Evolutionary conservation across 2,888 invertebrate species (phyloP), one percentile per base, ranked within the genome.

Genomic region (Automeris io): DNA sequence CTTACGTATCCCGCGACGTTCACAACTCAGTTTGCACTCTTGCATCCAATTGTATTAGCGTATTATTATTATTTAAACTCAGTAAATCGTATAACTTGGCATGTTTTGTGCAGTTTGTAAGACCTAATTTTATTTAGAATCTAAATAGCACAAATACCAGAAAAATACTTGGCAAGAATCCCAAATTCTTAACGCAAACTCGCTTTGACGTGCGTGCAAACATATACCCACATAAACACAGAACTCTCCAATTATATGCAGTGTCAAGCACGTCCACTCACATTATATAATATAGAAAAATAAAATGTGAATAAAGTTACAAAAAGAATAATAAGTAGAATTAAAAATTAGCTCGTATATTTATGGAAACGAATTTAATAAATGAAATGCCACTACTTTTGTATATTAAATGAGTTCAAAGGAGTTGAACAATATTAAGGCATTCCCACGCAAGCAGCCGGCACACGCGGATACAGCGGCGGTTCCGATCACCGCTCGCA

Each of bases 401-500:
- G 7, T 8, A 22, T 6, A 22, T n/a, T n/a, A n/a, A n/a, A n/a
- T n/a, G n/a, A n/a, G n/a, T n/a, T n/a, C n/a, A n/a, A 68, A 62
- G 67, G 70, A 66, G 65, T 47, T 51, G 51, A 51, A 44, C 44
- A 57, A 60, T 57, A 56, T 53, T 54, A 61, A 66, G 66, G 63
- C 57, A 72, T 81, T 81, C 79, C 78, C 79, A 80, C 79, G 73
- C 61, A 59, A 51, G 52, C 57, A 51, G 57, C 70, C 65, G 60
- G 51, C 59, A 66, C 70, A 70, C 70, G 62, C 72, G 76, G 76
- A 73, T 73, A 71, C 66, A n/a, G 40, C 54, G 64, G 54, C 70
- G 68, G 82, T 82, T 81, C 81, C 80, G 71, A 80, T 76, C 80
- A 66, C 75, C 73, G 80, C 71, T 60, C 70, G 65, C 73, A 58